Percentiles rank a stretch among this genome's conserved stretches.
Conservation (phyloP, 2,113 vertebrate genomes). For the Dipodomys spectabilis region DNA sequence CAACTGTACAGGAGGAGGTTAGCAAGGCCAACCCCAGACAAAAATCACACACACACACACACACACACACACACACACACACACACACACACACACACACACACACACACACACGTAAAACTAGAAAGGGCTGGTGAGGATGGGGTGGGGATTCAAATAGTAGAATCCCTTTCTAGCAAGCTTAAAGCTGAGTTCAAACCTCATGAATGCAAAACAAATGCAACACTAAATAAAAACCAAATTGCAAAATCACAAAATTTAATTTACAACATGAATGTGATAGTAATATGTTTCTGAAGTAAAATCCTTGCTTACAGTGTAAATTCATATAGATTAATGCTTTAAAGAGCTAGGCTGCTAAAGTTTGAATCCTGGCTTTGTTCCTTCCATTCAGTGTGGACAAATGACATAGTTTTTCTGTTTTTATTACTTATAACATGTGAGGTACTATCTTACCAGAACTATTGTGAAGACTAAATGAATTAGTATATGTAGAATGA, state of each 20-base stretch:
- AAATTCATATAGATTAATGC: slow-evolving; percentile 4
- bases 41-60: background rate
- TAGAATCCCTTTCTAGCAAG: too few relatives aligned
- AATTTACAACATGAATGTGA: background rate
- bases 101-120: background rate
- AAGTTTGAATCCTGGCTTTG: slow-evolving; percentile 22
- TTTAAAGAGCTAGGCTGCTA: background rate
- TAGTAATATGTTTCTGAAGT: slow-evolving; percentile 23
- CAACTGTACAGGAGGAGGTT: too few relatives aligned
- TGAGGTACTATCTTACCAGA: background rate
- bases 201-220: too few relatives aligned
- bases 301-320: slow-evolving; percentile 22
- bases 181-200: too few relatives aligned
- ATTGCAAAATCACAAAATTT: slow-evolving; percentile 24
- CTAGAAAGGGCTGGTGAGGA: too few relatives aligned
- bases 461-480: background rate
- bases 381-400: background rate
- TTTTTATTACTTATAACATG: slow-evolving; percentile 22
- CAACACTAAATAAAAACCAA: background rate
- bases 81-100: too few relatives aligned
- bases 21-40: too few relatives aligned
- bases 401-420: background rate
- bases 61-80: too few relatives aligned
- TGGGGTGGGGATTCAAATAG: too few relatives aligned
- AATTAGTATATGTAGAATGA: background rate